phyloP scores from a whole-genome alignment of 1,140 invertebrate species.

The Drosophila lacteicornis region DNA sequence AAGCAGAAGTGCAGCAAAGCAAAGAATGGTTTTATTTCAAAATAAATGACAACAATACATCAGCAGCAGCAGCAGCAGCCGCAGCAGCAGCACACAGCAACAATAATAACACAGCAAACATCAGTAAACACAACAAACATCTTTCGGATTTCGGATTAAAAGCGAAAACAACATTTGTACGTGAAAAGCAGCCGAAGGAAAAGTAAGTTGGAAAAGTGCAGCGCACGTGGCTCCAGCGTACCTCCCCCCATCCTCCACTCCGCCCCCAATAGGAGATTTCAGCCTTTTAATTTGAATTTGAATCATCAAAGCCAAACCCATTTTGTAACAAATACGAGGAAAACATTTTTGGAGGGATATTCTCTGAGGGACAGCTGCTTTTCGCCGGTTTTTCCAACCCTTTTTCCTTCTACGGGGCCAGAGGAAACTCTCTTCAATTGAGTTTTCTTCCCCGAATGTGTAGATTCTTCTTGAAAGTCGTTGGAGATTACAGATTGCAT shows the following conservation, averaged over 20 bases:
- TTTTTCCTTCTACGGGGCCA: background rate
- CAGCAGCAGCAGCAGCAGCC: background rate
- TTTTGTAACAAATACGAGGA: background rate
- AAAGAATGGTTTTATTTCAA: slow-evolving; percentile 3
- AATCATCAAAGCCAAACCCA: too few relatives aligned
- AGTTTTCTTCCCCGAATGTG: background rate
- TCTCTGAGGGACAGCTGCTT: slow-evolving; percentile 6
- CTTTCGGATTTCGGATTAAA: slow-evolving; percentile 19
- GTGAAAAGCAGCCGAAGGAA: slow-evolving; percentile 7
- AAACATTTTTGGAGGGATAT: slow-evolving; percentile 1
- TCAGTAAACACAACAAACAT: background rate
- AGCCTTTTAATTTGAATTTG: background rate
- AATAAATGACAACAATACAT: slow-evolving; percentile 15
- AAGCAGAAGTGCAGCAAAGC: slow-evolving; percentile 36
- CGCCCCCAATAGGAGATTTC: background rate
- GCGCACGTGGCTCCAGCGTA: slow-evolving; percentile 11
- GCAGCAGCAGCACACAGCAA: slow-evolving; percentile 1
- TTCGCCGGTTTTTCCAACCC: slow-evolving; percentile 8
- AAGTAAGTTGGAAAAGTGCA: slow-evolving; percentile 25
- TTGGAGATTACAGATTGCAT: background rate
- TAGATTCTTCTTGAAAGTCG: background rate
- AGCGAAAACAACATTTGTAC: background rate
- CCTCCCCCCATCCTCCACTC: too few relatives aligned
- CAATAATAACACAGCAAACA: background rate
- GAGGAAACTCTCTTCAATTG: background rate